Conservation (phyloP, 2,113 vertebrate genomes). For the Dicerorhinus sumatrensis region DNA sequence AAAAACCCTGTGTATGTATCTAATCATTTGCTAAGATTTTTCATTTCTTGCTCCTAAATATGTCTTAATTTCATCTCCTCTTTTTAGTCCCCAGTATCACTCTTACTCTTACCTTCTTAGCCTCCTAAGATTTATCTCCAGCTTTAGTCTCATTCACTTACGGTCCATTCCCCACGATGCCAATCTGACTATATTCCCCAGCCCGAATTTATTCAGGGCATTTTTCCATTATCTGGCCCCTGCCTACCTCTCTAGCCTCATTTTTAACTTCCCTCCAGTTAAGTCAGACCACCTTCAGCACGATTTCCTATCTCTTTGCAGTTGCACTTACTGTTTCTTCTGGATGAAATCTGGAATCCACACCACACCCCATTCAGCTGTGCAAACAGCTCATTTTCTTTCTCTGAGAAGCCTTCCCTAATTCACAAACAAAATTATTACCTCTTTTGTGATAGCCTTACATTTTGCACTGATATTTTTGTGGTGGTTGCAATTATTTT, state of each 20-base stretch:
- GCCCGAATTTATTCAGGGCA: not conserved
- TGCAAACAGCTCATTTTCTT: conserved; percentile 14
- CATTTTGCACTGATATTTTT: conserved; percentile 24
- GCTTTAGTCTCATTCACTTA: not conserved
- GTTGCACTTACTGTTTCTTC: not conserved
- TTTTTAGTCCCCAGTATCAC: not conserved
- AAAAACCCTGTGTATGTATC: not conserved
- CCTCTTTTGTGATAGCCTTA: not conserved
- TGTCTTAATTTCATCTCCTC: not conserved
- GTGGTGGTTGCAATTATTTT: not conserved
- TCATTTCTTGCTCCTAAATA: not conserved
- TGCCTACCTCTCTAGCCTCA: not conserved
- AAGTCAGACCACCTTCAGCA: not conserved
- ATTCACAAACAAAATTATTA: conserved; percentile 41
- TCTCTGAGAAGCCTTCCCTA: not conserved
- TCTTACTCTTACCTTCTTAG: not conserved
- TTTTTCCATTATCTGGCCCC: not conserved
- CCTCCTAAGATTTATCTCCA: not conserved
- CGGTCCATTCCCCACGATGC: not conserved
- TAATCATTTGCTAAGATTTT: not conserved
- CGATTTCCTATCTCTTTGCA: not conserved
- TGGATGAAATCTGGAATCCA: not conserved
- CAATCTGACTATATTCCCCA: not conserved
- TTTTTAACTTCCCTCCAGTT: not conserved
- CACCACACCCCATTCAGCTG: not conserved